Conservation (phyloP, 2,888 invertebrate genomes). For the Entomobrya proxima region DNA sequence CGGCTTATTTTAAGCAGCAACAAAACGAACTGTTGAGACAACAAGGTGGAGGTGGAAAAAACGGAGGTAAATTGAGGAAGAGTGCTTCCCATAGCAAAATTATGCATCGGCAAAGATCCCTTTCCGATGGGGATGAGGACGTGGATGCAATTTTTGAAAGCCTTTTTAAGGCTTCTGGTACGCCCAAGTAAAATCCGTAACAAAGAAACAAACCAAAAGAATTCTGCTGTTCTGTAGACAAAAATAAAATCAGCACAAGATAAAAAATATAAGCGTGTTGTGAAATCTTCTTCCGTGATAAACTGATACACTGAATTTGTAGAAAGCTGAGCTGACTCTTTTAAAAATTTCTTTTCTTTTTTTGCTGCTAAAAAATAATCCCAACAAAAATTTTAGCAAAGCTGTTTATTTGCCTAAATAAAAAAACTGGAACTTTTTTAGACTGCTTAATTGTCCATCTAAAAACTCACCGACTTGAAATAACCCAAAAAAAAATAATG, state of each 20-base stretch:
- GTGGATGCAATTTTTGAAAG: constrained; percentile 93
- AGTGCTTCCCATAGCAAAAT: constrained; percentile 77
- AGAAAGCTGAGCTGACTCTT: too few species aligned
- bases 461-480: too few species aligned
- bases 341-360: too few species aligned
- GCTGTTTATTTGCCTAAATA: too few species aligned
- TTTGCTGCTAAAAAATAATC: too few species aligned
- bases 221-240: not conserved
- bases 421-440: too few species aligned
- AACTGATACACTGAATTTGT: not conserved
- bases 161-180: constrained; percentile 82
- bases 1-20: constrained; percentile 82
- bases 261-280: constrained; percentile 6
- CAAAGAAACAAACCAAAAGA: not conserved
- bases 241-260: constrained; percentile 13
- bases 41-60: constrained; percentile 20
- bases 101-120: constrained; percentile 73
- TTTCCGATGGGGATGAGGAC: constrained; percentile 80
- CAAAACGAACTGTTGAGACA: constrained; percentile 14
- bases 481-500: too few species aligned
- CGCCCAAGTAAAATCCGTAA: constrained; percentile 35
- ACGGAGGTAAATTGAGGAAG: constrained; percentile 71
- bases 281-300: not conserved
- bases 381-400: too few species aligned
- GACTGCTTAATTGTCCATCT: too few species aligned